These are phyloP conservation scores for Dromococcyx pavoninus DNA, from an alignment of 2,797 vertebrate species.

Conservation along the genomic window DNA sequence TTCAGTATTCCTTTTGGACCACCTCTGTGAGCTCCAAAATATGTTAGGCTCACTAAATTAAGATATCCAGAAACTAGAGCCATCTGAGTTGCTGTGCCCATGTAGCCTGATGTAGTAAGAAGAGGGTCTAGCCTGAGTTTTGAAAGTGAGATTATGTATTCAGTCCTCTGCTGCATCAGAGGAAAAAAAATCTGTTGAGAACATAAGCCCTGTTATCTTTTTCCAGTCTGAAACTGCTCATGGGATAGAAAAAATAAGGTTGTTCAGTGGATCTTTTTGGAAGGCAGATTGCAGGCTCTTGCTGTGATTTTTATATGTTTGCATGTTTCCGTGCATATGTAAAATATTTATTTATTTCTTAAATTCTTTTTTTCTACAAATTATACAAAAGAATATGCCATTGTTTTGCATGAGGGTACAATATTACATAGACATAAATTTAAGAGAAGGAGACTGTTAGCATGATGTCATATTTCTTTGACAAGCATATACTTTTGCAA, in stretches of 20 bases:
- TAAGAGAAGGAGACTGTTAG: background rate
- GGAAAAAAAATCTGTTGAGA: background rate
- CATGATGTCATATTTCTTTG: background rate
- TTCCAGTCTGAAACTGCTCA: background rate
- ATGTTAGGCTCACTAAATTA: rapidly evolving
- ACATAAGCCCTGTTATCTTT: background rate
- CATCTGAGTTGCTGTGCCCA: background rate
- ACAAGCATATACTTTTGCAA: background rate
- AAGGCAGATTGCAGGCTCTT: background rate
- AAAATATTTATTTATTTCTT: background rate
- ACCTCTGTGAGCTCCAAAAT: background rate
- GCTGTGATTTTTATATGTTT: background rate
- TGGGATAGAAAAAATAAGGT: background rate
- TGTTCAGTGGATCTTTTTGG: background rate
- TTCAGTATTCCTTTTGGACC: background rate
- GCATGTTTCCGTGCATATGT: background rate
- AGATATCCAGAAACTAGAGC: background rate
- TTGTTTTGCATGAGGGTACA: background rate
- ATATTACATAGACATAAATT: background rate
- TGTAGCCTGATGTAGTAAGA: background rate
- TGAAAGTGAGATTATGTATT: background rate
- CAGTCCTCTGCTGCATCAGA: rapidly evolving
- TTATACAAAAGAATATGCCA: background rate
- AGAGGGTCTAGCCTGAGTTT: background rate
- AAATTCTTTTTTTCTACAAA: background rate